Conservation (phyloP, 2,113 vertebrate genomes). For the Coptodon bakossiorum region DNA sequence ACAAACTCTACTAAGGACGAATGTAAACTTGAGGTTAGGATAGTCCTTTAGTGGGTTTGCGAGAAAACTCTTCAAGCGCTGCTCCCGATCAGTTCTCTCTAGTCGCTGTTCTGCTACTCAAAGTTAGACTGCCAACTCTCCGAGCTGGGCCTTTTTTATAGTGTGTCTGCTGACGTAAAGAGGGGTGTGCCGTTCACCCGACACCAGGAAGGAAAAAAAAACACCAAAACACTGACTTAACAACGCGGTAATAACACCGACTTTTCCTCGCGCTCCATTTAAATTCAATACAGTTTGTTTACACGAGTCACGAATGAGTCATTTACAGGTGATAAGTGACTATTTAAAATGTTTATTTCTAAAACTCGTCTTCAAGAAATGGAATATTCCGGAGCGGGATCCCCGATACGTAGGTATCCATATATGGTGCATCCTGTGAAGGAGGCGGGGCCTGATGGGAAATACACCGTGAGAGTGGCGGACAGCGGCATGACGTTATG, state of each 20-base stretch:
- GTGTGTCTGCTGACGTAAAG: constrained; percentile 31
- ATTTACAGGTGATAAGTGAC: neutral
- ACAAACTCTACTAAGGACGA: neutral
- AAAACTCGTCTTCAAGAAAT: constrained; percentile 4
- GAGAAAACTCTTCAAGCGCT: neutral
- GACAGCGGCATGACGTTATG: constrained; percentile 54
- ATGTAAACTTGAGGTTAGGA: neutral
- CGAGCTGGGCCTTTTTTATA: constrained; percentile 27
- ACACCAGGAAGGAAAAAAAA: neutral
- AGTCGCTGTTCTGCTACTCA: neutral
- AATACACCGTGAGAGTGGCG: constrained; percentile 34
- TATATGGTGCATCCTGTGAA: constrained; percentile 78
- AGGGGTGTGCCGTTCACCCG: neutral
- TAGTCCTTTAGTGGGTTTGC: constrained; percentile 13
- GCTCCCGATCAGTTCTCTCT: neutral
- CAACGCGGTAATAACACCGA: neutral
- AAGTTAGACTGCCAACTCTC: constrained; percentile 48
- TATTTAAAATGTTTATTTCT: neutral
- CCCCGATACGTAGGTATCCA: constrained; percentile 73
- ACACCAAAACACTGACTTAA: constrained; percentile 1
- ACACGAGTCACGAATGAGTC: neutral
- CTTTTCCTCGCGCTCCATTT: rapidly evolving
- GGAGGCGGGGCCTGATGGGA: constrained; percentile 68
- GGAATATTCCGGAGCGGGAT: constrained; percentile 73
- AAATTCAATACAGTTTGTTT: rapidly evolving